Percentiles rank a stretch among this genome's conserved stretches.
Conservation (phyloP, 2,797 vertebrate genomes). For the Channa striata region DNA sequence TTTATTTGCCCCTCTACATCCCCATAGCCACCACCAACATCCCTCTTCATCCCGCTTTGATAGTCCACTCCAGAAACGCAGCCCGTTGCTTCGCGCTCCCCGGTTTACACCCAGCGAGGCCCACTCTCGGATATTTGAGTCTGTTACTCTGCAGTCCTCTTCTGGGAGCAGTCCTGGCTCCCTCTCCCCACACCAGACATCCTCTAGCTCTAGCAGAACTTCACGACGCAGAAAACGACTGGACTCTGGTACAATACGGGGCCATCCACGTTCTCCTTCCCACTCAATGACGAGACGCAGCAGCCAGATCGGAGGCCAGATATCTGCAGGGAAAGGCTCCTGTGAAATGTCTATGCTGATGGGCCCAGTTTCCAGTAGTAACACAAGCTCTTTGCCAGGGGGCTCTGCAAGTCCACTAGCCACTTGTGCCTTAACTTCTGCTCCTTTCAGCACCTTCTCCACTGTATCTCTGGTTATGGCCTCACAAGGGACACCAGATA, state of each 20-base stretch:
- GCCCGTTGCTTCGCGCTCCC: slow-evolving; percentile 92
- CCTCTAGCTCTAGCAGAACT: slow-evolving; percentile 74
- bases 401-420: slow-evolving; percentile 89
- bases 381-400: slow-evolving; percentile 91
- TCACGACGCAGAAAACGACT: slow-evolving; percentile 83
- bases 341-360: slow-evolving; percentile 88
- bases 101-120: slow-evolving; percentile 98
- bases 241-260: slow-evolving; percentile 80
- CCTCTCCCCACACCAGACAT: slow-evolving; percentile 86
- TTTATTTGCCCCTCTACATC: slow-evolving; percentile 90
- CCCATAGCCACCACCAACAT: slow-evolving; percentile 85
- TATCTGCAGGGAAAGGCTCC: slow-evolving; percentile 67
- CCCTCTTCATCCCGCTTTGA: slow-evolving; percentile 87
- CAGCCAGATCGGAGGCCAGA: slow-evolving; percentile 79
- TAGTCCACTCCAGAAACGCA: slow-evolving; percentile 90
- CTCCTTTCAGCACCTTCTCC: slow-evolving; percentile 90
- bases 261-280: slow-evolving; percentile 93
- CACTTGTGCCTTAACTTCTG: slow-evolving; percentile 98
- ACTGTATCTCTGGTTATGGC: slow-evolving; percentile 86
- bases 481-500: slow-evolving; percentile 86
- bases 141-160: slow-evolving; percentile 91
- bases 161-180: slow-evolving; percentile 87
- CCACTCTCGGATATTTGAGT: slow-evolving; percentile 98
- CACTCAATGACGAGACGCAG: slow-evolving; percentile 99
- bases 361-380: slow-evolving; percentile 88